These are phyloP conservation scores for Tetropium fuscum DNA, from an alignment of 2,888 invertebrate species.

Conservation along the genomic window DNA sequence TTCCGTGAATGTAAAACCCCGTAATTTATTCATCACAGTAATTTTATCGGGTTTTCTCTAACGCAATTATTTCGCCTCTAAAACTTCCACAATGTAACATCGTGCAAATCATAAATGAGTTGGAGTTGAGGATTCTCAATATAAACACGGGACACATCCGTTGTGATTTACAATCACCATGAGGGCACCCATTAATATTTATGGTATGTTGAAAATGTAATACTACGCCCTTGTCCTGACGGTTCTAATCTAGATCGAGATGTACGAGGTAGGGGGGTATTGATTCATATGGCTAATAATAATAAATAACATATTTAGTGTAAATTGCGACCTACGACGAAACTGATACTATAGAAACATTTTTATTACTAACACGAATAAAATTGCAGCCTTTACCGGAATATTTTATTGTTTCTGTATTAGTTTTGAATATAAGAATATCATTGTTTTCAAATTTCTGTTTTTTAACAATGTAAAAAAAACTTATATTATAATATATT, in stretches of 20 bases:
- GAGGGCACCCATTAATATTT: slow-evolving; percentile 30
- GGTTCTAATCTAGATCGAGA: slow-evolving; percentile 14
- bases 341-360: no score
- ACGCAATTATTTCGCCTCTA: slow-evolving; percentile 13
- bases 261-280: slow-evolving; percentile 13
- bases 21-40: slow-evolving; percentile 24
- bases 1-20: slow-evolving; percentile 21
- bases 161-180: slow-evolving; percentile 25
- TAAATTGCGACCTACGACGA: neutral
- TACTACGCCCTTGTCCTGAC: slow-evolving; percentile 12
- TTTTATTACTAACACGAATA: no score
- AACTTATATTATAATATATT: no score
- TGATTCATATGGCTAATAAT: slow-evolving; percentile 11
- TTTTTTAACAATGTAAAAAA: no score
- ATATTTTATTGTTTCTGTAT: no score
- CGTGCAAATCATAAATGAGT: slow-evolving; percentile 24
- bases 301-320: slow-evolving; percentile 7
- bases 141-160: slow-evolving; percentile 28
- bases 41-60: slow-evolving; percentile 20
- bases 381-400: no score
- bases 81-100: slow-evolving; percentile 11
- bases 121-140: slow-evolving; percentile 32
- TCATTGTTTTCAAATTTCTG: no score
- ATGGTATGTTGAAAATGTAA: slow-evolving; percentile 29
- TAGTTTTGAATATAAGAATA: no score